Evolutionary conservation across 1,140 invertebrate species (phyloP).

Genomic region (Hormaphis cornu): DNA sequence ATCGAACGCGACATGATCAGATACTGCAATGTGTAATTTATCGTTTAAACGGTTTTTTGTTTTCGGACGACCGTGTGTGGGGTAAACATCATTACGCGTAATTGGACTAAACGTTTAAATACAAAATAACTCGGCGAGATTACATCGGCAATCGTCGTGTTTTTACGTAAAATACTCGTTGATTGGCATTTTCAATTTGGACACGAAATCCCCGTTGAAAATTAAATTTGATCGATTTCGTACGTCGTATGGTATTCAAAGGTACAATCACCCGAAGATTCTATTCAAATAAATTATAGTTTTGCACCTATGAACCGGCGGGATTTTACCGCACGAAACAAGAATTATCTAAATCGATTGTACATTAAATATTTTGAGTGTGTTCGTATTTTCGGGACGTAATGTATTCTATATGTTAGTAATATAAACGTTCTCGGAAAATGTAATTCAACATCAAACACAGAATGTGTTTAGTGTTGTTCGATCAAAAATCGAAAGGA

Average conservation of each 20-base stretch:
- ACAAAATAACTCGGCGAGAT: background rate
- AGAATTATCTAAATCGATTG: no score
- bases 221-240: no score
- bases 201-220: no score
- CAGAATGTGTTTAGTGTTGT: background rate
- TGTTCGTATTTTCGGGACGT: background rate
- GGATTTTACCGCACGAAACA: no score
- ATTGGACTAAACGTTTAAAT: slow-evolving; percentile 5
- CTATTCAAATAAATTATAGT: no score
- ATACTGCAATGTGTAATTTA: slow-evolving; percentile 16
- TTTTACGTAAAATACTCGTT: background rate
- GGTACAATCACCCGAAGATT: no score
- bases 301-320: no score
- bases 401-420: background rate
- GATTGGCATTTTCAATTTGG: background rate
- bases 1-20: background rate
- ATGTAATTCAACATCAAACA: background rate
- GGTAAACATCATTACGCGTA: slow-evolving; percentile 21
- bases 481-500: background rate
- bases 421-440: no score
- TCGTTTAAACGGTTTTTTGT: background rate
- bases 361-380: no score
- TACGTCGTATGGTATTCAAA: no score
- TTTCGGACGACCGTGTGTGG: no score
- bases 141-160: background rate